Percentiles rank a stretch among this genome's conserved stretches.
These are phyloP conservation scores for Centropyge bicolor DNA, from an alignment of 2,797 vertebrate species.

Conservation along the genomic window DNA sequence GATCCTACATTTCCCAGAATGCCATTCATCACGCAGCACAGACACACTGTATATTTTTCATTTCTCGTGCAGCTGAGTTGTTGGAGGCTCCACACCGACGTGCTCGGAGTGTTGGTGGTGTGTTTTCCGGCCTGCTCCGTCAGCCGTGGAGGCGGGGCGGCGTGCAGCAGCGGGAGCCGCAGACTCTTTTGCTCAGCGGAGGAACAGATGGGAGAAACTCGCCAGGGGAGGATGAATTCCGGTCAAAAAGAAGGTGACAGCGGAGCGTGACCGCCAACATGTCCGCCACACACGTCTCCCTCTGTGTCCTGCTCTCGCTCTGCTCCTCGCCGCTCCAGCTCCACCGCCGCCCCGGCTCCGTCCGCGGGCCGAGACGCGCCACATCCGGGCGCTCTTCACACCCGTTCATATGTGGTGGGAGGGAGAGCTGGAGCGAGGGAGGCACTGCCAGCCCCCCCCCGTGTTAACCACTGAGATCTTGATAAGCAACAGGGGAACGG, in stretches of 20 bases:
- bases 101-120: background rate
- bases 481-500: constrained; percentile 56
- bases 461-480: constrained; percentile 62
- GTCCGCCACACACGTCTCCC: constrained; percentile 79
- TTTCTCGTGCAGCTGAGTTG: background rate
- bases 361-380: no score
- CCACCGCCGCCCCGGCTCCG: no score
- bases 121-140: background rate
- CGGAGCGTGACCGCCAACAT: constrained; percentile 85
- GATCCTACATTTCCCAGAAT: no score
- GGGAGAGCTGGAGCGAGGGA: background rate
- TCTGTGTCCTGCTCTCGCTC: constrained; percentile 14
- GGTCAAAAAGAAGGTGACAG: constrained; percentile 88
- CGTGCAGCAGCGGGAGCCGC: constrained; percentile 69
- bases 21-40: background rate
- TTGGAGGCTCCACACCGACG: background rate
- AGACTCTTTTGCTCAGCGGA: constrained; percentile 69
- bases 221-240: constrained; percentile 84
- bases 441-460: constrained; percentile 28
- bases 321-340: no score
- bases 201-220: constrained; percentile 87
- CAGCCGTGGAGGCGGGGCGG: constrained; percentile 17
- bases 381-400: constrained; percentile 20
- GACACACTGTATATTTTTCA: background rate
- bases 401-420: constrained; percentile 6